Evolutionary conservation across 2,888 invertebrate genomes (phyloP), one percentile per base, ranked within the genome.

Genomic region (Choreutis nemorana): DNA sequence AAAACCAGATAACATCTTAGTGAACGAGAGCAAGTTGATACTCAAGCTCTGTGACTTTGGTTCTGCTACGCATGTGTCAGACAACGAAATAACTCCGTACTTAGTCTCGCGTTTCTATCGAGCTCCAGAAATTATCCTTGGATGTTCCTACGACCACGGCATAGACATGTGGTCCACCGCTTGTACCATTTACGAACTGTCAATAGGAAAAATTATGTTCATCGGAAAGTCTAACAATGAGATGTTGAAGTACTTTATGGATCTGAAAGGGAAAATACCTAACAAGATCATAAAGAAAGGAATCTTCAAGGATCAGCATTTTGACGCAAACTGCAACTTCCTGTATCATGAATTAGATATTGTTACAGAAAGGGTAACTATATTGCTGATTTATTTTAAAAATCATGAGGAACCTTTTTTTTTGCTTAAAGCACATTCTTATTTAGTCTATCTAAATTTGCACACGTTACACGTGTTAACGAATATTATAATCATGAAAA

Each of bases 101-200:
- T 83, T 99, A 29, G 97, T 99, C 28, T 97, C 97, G 26, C 83
- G 99, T 37, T 99, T 99, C 80, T 99, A 99, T 78, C 84, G 99
- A 38, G 90, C 98, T 0, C 99, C 99, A 0, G 99, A 99, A 83
- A 98, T 99, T 43, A 97, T 99, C 58, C 81, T 99, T 40, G 99
- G 99, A 11, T 90, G 97, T 46, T 87, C 91, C 0, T 98, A 99
- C 71, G 98, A 98, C 67, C 91, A 91, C 72, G 94, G 91, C n/a
- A 93, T 99, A 46, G 99, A 99, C 64, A 91, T 97, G 87, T 99
- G 99, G 98, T 97, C 97, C 1, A 94, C 95, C 1, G 99, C 95
- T 1, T 97, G 96, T 61, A 99, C 99, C 8, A 89, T 99, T 46
- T 99, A 91, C 63, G 99, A 99, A 66, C 44, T 99, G 33, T 99